Evolutionary conservation across 2,113 vertebrate genomes (phyloP).

Genomic region (Mandrillus leucophaeus): DNA sequence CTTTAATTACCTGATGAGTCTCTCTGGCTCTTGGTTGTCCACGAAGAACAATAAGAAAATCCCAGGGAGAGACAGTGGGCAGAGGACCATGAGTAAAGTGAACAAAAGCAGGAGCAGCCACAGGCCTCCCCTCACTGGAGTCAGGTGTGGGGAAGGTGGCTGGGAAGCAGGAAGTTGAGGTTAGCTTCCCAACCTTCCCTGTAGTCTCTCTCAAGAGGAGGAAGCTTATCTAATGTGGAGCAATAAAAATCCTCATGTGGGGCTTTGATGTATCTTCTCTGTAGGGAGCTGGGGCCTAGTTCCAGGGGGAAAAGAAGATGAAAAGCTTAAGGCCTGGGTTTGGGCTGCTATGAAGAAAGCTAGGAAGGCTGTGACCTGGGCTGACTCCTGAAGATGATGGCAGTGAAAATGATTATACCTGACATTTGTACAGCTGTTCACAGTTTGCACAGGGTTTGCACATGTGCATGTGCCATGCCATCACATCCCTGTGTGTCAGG

Average conservation of each 20-base stretch:
- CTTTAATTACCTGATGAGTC: not conserved
- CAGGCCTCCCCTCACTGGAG: not conserved
- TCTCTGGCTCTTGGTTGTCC: not conserved
- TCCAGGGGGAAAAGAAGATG: not conserved
- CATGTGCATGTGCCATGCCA: fast-evolving
- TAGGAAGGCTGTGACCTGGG: not conserved
- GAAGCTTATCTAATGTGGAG: not conserved
- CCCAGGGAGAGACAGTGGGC: not conserved
- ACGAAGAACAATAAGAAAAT: not conserved
- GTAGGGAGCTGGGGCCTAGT: not conserved
- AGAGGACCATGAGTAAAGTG: not conserved
- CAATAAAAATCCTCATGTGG: not conserved
- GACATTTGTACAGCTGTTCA: not conserved
- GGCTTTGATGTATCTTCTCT: constrained; percentile 13
- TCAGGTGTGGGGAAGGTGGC: not conserved
- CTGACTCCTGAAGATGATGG: not conserved
- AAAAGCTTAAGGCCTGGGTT: not conserved
- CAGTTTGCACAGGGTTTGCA: not conserved
- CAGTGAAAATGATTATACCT: not conserved
- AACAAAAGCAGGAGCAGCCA: not conserved
- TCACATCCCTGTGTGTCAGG: not conserved
- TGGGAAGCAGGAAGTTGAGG: not conserved
- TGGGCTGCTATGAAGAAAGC: not conserved
- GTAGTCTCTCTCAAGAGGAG: not conserved
- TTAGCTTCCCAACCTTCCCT: not conserved